phyloP scores from a whole-genome alignment of 2,888 invertebrate species.

The Miltochrista miniata region DNA sequence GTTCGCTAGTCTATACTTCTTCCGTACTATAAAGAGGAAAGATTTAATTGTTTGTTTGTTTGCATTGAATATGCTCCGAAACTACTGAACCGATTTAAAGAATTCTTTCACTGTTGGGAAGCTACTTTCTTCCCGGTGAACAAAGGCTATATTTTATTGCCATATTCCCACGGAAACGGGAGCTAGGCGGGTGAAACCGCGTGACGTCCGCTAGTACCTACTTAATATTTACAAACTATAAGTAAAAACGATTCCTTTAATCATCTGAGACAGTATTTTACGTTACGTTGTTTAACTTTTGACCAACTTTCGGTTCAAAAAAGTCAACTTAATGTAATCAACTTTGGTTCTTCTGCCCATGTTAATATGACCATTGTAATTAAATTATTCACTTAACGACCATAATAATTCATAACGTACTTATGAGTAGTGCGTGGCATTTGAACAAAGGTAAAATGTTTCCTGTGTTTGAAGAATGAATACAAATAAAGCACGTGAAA shows the following conservation, averaged over 20 bases:
- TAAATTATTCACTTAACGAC: conserved; percentile 29
- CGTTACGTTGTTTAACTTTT: conserved; percentile 7
- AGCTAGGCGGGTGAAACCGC: too few species aligned
- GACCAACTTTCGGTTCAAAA: conserved; percentile 20
- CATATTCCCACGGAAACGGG: too few species aligned
- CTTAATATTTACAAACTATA: background rate
- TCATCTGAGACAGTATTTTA: conserved; percentile 16
- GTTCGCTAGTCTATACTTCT: too few species aligned
- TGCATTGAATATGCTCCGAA: too few species aligned
- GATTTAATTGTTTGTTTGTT: too few species aligned
- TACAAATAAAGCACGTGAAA: conserved; percentile 63
- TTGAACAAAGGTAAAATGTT: conserved; percentile 62
- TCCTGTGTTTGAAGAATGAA: conserved; percentile 58
- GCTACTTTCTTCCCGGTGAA: too few species aligned
- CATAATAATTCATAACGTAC: conserved; percentile 36
- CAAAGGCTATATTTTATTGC: too few species aligned
- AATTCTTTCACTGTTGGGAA: too few species aligned
- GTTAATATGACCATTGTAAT: conserved; percentile 18
- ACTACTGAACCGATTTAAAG: too few species aligned
- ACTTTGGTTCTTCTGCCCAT: conserved; percentile 20
- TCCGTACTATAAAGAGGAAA: too few species aligned
- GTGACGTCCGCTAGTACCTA: too few species aligned
- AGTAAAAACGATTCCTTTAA: conserved; percentile 1
- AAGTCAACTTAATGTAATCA: conserved; percentile 23
- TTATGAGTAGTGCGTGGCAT: conserved; percentile 52